A percentile compares a stretch with the other conserved stretches of the same genome.
These are phyloP conservation scores for Virgularia gustaviana DNA, from an alignment of 92 coral and sea anemone genomes.

Conservation along the genomic window DNA sequence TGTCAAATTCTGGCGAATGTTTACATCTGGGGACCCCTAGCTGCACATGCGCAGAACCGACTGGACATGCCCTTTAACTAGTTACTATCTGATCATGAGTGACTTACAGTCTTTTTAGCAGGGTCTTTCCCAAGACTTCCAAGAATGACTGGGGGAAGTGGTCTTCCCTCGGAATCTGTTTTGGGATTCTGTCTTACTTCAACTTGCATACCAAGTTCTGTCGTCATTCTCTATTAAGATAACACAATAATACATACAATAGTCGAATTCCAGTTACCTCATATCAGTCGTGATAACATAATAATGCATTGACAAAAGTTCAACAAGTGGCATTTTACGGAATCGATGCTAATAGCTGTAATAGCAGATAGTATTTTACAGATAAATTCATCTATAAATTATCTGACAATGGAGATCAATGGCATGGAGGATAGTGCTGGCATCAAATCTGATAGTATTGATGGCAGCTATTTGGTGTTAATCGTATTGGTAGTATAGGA, in stretches of 20 bases:
- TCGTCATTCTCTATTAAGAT: constrained; percentile 47
- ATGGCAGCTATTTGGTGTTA: too few relatives aligned
- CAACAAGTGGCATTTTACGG: too few relatives aligned
- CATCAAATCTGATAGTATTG: too few relatives aligned
- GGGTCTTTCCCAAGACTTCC: constrained; percentile 81
- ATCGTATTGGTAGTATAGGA: too few relatives aligned
- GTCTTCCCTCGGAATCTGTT: constrained; percentile 49
- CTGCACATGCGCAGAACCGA: not conserved
- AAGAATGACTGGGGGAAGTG: constrained; percentile 76
- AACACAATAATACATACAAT: not conserved
- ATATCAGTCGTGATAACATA: not conserved
- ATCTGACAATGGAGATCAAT: too few relatives aligned
- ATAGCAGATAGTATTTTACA: too few relatives aligned
- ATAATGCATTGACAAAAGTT: not conserved
- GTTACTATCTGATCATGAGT: too few relatives aligned
- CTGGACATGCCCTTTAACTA: too few relatives aligned
- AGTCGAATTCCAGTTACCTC: not conserved
- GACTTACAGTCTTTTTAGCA: constrained; percentile 79
- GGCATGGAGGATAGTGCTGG: too few relatives aligned
- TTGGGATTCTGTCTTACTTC: constrained; percentile 62
- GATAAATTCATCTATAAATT: too few relatives aligned
- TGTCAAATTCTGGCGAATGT: not conserved
- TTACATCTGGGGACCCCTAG: too few relatives aligned
- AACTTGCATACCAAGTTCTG: constrained; percentile 54
- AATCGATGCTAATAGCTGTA: too few relatives aligned